Evolutionary conservation across 2,113 vertebrate species (phyloP).

Genomic region (Chloropsis cyanopogon): DNA sequence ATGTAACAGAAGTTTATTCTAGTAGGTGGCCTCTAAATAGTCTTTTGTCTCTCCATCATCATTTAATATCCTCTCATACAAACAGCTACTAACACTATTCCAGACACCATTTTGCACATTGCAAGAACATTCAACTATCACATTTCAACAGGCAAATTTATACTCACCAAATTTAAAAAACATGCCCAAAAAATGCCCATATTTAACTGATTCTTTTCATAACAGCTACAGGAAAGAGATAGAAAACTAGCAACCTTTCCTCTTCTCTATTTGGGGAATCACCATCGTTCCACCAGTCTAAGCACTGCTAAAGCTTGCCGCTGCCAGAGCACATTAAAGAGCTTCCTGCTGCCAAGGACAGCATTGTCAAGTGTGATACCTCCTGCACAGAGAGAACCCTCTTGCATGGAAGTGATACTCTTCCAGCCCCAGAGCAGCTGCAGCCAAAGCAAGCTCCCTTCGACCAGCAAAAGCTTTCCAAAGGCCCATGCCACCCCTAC

Average conservation of each 20-base stretch:
- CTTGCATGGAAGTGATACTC: not conserved
- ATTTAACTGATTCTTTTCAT: not conserved
- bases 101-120: not conserved
- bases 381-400: not conserved
- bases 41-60: not conserved
- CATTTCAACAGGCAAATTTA: not conserved
- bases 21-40: not conserved
- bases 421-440: not conserved
- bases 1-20: not conserved
- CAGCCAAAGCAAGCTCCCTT: not conserved
- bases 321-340: not conserved
- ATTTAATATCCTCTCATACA: not conserved
- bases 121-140: not conserved
- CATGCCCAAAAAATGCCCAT: not conserved
- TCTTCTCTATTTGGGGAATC: not conserved
- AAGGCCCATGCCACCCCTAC: not conserved
- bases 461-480: not conserved
- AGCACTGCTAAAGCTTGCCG: not conserved
- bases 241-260: not conserved
- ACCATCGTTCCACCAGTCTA: not conserved
- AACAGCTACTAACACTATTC: not conserved
- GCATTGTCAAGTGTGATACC: not conserved
- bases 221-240: slow-evolving; percentile 1
- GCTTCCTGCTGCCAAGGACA: slow-evolving; percentile 3
- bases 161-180: not conserved